Conservation (phyloP, 2,888 invertebrate genomes). For the Glyphotaelius pellucidus region DNA sequence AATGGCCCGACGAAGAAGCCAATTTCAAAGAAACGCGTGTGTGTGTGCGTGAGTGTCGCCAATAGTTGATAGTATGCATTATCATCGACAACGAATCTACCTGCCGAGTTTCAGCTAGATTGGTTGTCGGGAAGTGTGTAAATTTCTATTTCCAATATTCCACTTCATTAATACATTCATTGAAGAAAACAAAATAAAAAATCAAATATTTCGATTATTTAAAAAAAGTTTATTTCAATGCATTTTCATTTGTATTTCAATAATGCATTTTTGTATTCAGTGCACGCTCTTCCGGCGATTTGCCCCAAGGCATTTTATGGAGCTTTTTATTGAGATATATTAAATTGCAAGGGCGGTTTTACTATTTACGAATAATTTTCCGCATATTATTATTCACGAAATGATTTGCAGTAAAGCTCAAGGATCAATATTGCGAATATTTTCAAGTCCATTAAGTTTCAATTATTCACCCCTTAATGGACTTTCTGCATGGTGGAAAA, state of each 20-base stretch:
- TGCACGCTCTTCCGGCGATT: not conserved
- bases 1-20: no score
- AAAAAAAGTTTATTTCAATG: not conserved
- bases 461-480: not conserved
- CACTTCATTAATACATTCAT: no score
- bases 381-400: not conserved
- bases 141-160: no score
- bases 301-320: not conserved
- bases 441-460: constrained; percentile 2
- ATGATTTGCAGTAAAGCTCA: not conserved
- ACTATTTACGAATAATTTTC: not conserved
- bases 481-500: not conserved
- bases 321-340: not conserved
- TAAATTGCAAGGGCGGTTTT: not conserved
- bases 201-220: not conserved
- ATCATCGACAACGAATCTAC: no score
- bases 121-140: no score
- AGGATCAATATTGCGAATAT: not conserved
- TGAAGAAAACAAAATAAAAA: not conserved
- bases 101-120: no score
- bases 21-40: no score
- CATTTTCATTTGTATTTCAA: not conserved
- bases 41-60: no score
- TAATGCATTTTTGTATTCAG: not conserved
- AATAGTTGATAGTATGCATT: no score